A percentile compares a stretch with the other conserved stretches of the same genome.
phyloP scores from a whole-genome alignment of 2,888 invertebrate species.

The Polydrusus tereticollis region DNA sequence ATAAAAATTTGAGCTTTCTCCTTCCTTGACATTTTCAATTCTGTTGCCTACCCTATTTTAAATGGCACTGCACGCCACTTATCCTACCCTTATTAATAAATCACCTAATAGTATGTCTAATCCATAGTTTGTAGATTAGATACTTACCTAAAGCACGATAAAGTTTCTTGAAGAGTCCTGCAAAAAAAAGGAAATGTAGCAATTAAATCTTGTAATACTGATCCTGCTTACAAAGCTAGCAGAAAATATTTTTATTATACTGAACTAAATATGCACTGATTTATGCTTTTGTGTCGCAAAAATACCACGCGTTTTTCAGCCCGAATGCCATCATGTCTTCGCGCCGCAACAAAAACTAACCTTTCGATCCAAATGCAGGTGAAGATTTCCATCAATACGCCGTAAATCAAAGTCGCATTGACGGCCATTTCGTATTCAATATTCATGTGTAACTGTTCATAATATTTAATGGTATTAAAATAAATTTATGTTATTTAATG shows the following conservation, averaged over 20 bases:
- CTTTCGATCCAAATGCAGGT: constrained; percentile 57
- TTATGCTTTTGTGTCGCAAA: constrained; percentile 28
- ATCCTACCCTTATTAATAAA: too few relatives aligned
- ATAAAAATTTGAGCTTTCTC: too few relatives aligned
- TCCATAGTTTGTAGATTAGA: too few relatives aligned
- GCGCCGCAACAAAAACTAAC: constrained; percentile 38
- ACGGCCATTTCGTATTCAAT: constrained; percentile 45
- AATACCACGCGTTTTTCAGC: constrained; percentile 8
- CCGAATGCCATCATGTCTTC: constrained; percentile 40
- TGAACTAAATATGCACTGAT: constrained; percentile 35
- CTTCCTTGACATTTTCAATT: too few relatives aligned
- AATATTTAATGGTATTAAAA: constrained; percentile 44
- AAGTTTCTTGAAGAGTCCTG: too few relatives aligned
- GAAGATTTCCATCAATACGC: constrained; percentile 66
- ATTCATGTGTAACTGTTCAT: constrained; percentile 47
- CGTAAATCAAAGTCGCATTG: constrained; percentile 55
- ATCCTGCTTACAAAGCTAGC: background rate
- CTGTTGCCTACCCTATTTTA: too few relatives aligned
- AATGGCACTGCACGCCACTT: too few relatives aligned
- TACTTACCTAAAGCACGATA: too few relatives aligned
- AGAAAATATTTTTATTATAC: constrained; percentile 27
- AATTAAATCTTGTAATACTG: too few relatives aligned
- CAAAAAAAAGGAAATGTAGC: too few relatives aligned
- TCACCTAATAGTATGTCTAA: too few relatives aligned
- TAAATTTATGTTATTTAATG: constrained; percentile 43